These are phyloP conservation scores for Mico argentatus DNA, from an alignment of 2,797 vertebrate species.

Conservation along the genomic window DNA sequence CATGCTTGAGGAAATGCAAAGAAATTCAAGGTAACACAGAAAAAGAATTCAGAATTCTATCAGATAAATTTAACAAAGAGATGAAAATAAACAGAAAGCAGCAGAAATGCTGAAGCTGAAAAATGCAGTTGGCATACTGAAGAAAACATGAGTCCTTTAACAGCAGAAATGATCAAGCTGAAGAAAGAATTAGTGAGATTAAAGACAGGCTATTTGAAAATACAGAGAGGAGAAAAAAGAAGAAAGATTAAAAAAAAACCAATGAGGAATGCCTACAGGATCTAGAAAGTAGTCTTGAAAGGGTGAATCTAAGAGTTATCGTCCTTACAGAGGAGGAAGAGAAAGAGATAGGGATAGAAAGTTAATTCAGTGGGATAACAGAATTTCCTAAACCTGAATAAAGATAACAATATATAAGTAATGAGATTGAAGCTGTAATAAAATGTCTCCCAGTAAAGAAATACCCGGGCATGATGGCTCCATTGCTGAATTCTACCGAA, in stretches of 20 bases:
- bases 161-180: background rate
- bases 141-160: background rate
- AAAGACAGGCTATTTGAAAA: background rate
- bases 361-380: background rate
- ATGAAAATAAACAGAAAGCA: background rate
- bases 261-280: background rate
- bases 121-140: background rate
- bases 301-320: background rate
- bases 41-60: background rate
- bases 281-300: background rate
- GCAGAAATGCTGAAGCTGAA: background rate
- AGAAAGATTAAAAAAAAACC: background rate
- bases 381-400: background rate
- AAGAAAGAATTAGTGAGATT: background rate
- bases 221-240: background rate
- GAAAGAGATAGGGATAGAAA: background rate
- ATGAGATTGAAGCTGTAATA: background rate
- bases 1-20: background rate
- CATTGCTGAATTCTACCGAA: background rate
- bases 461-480: background rate
- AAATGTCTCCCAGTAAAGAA: background rate
- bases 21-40: background rate
- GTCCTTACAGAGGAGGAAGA: background rate
- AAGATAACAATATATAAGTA: background rate
- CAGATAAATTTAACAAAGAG: background rate